These are phyloP conservation scores for Bos javanicus DNA, from an alignment of 2,113 vertebrate species.

Conservation along the genomic window DNA sequence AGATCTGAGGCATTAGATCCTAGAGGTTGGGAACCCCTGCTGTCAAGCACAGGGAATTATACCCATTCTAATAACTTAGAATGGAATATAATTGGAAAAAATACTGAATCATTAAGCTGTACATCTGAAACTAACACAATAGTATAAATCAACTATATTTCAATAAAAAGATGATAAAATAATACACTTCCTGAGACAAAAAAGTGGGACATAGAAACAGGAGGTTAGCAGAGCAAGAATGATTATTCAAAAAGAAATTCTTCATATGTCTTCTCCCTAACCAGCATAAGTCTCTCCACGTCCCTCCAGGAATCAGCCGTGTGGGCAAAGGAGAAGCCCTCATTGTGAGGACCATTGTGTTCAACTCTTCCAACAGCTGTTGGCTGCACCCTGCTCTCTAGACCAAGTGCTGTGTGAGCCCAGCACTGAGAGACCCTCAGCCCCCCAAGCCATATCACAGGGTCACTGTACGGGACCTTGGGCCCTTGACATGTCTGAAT, in stretches of 20 bases:
- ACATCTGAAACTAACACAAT: not conserved
- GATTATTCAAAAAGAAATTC: not conserved
- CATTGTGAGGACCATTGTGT: rapidly evolving
- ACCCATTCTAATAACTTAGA: not conserved
- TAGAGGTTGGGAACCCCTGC: not conserved
- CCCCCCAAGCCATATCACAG: rapidly evolving
- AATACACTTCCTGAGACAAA: not conserved
- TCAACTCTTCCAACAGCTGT: not conserved
- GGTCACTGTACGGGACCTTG: not conserved
- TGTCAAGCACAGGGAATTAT: not conserved
- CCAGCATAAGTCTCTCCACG: rapidly evolving
- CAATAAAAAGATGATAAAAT: not conserved
- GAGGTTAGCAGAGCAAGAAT: not conserved
- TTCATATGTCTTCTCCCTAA: not conserved
- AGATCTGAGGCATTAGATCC: not conserved
- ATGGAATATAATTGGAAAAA: not conserved
- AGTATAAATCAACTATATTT: not conserved
- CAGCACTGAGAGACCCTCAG: not conserved
- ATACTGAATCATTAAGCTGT: not conserved
- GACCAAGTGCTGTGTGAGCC: rapidly evolving
- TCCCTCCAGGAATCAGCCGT: not conserved
- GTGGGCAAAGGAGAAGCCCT: not conserved
- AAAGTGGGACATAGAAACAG: not conserved
- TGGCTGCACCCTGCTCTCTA: not conserved
- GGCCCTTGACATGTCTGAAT: not conserved